Evolutionary conservation across 2,797 vertebrate genomes (phyloP), one percentile per base, ranked within the genome.

Genomic region (Lepilemur ruficaudatus): DNA sequence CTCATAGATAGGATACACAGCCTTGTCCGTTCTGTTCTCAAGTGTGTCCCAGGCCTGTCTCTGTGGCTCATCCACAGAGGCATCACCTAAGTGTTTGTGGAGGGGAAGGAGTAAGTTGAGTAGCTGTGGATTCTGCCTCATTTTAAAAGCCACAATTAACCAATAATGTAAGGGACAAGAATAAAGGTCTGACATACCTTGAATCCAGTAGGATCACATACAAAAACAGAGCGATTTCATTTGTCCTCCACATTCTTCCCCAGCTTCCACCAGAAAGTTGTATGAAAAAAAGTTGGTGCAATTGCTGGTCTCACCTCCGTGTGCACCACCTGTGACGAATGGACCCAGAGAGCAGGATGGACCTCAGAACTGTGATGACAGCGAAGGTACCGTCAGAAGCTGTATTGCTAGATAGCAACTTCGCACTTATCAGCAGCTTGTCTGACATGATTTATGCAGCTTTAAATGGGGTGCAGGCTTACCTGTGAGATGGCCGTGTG

Each of bases 271-370:
- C 93, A 98, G 99, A 97, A 96, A 96, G 7, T 57, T 99, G 87
- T 99, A 99, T 97, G 99, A 99, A 96, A 99, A 97, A 72, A 99
- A 99, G 96, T 98, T 99, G 69, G 88, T 93, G 75, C 98, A 97
- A 41, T 87, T 99, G 96, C 97, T 99, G 97, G 96, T 98, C 78
- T 92, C 82, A 0, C 6, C 46, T 75, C 83, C 86, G 38, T 17
- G 78, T 30, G 35, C 43, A 67, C 32, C 95, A 15, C 63, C 89
- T 30, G 32, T 28, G 84, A 30, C 69, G 80, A 98, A 98, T 0
- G 97, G 95, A 93, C 95, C 96, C 52, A 93, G 94, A 43, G 95
- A 98, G 80, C 94, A 4, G 13, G 46, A 87, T 1, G 75, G 97
- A 57, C 98, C 98, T 95, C 99, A 98, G 4, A 99, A 99, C 95